Evolutionary conservation across 2,113 vertebrate genomes (phyloP).

Genomic region (Pituophis catenifer): DNA sequence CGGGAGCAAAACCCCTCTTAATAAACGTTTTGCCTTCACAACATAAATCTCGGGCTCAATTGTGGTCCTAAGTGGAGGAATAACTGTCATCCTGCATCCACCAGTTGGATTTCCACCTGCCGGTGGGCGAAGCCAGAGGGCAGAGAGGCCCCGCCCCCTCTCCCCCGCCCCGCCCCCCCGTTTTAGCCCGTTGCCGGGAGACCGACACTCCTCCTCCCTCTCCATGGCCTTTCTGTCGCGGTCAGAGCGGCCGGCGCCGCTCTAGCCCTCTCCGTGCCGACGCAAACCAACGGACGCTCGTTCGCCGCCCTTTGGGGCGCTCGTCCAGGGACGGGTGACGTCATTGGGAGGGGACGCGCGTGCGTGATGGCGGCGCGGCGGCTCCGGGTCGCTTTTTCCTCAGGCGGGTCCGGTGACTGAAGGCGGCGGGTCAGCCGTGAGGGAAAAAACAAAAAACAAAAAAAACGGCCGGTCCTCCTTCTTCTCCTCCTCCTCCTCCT

Average conservation of each 20-base stretch:
- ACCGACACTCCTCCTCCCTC: not conserved
- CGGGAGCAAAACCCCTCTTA: too few species aligned
- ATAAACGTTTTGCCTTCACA: too few species aligned
- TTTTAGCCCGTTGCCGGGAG: not conserved
- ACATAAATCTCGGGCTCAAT: too few species aligned
- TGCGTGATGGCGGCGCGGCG: not conserved
- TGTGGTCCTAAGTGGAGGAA: not conserved
- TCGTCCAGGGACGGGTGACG: not conserved
- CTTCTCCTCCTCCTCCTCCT: too few species aligned
- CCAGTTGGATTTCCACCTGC: not conserved
- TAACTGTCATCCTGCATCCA: not conserved
- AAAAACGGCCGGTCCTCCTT: too few species aligned
- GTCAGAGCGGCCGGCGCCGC: not conserved
- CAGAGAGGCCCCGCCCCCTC: too few species aligned
- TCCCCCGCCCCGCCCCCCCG: too few species aligned
- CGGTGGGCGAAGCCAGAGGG: not conserved
- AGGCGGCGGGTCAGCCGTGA: not conserved
- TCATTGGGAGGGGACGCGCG: slow-evolving; percentile 17
- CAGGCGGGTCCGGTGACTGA: not conserved
- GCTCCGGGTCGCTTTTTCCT: too few species aligned
- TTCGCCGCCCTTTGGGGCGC: not conserved
- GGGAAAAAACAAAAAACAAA: too few species aligned
- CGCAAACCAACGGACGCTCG: too few species aligned
- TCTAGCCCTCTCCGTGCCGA: not conserved
- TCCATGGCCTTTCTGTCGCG: rapidly evolving